Evolutionary conservation across 2,888 invertebrate genomes (phyloP).

Genomic region (Lordiphosa andalusiaca): DNA sequence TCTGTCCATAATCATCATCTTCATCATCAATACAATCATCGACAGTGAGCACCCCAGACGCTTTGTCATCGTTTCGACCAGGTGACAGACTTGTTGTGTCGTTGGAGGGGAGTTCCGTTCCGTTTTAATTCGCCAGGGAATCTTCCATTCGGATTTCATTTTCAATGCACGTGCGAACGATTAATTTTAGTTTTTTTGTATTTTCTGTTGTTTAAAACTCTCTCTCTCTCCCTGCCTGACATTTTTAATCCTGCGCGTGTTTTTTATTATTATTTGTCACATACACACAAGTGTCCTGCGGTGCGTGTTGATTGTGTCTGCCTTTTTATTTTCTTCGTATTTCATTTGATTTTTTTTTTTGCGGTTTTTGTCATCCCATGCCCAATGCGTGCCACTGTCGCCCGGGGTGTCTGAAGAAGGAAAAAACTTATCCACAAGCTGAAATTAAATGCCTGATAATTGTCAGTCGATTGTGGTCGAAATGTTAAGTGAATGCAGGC

Average conservation of each 20-base stretch:
- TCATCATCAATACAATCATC: constrained; percentile 19
- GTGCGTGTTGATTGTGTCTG: constrained; percentile 60
- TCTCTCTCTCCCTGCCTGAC: constrained; percentile 19
- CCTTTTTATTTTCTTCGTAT: constrained; percentile 38
- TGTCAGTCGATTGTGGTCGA: constrained; percentile 48
- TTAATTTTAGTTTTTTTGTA: constrained; percentile 53
- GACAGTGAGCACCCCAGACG: constrained; percentile 12
- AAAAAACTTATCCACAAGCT: constrained; percentile 18
- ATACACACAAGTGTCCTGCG: constrained; percentile 52
- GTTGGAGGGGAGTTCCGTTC: background rate
- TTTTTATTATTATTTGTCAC: constrained; percentile 34
- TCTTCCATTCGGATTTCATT: constrained; percentile 30
- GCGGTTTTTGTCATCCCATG: constrained; percentile 57
- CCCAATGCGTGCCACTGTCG: constrained; percentile 54
- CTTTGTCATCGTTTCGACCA: constrained; percentile 16
- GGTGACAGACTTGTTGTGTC: constrained; percentile 10
- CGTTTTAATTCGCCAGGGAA: background rate
- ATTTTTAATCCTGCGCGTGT: constrained; percentile 41
- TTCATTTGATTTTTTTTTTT: constrained; percentile 27
- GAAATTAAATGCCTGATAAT: constrained; percentile 57
- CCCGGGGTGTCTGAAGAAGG: constrained; percentile 44
- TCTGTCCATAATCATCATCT: constrained; percentile 29
- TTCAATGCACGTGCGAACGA: constrained; percentile 58
- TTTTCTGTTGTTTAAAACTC: constrained; percentile 5
- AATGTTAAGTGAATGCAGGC: background rate